These are phyloP conservation scores for Ophion ellenae DNA, from an alignment of 2,888 invertebrate species.

Conservation along the genomic window DNA sequence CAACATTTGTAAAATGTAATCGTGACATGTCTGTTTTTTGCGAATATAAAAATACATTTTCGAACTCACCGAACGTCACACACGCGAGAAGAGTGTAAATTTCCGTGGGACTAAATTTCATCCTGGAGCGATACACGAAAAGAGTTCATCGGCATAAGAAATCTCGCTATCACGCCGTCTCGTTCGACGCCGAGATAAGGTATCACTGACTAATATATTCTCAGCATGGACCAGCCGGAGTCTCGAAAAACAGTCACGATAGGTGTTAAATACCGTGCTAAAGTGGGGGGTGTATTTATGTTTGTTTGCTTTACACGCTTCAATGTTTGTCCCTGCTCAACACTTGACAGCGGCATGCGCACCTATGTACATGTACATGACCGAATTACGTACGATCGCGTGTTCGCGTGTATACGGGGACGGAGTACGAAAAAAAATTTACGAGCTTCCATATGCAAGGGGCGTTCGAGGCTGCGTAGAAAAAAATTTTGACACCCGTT, in stretches of 20 bases:
- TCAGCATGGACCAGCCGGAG: constrained; percentile 63
- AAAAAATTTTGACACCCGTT: background rate
- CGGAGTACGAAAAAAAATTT: constrained; percentile 44
- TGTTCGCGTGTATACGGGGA: constrained; percentile 6
- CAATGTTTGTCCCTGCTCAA: constrained; percentile 59
- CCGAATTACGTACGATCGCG: constrained; percentile 28
- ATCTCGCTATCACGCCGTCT: constrained; percentile 53
- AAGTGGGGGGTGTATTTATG: constrained; percentile 46
- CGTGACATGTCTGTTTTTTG: background rate
- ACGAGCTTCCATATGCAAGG: background rate
- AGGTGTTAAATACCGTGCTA: constrained; percentile 56
- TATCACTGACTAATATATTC: constrained; percentile 71
- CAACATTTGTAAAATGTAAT: background rate
- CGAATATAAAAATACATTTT: background rate
- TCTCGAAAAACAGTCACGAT: constrained; percentile 56
- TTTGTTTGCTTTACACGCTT: constrained; percentile 53
- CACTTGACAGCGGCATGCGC: constrained; percentile 36
- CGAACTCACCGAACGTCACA: constrained; percentile 54
- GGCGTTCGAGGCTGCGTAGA: background rate
- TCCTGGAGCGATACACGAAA: constrained; percentile 33
- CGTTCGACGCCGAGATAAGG: constrained; percentile 68
- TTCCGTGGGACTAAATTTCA: constrained; percentile 36
- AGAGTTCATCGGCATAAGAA: constrained; percentile 47
- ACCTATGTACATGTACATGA: constrained; percentile 35
- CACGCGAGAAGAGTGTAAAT: constrained; percentile 36